Base-by-base conservation (phyloP, 2,888 invertebrate species). In the Agonopterix arenella region DNA sequence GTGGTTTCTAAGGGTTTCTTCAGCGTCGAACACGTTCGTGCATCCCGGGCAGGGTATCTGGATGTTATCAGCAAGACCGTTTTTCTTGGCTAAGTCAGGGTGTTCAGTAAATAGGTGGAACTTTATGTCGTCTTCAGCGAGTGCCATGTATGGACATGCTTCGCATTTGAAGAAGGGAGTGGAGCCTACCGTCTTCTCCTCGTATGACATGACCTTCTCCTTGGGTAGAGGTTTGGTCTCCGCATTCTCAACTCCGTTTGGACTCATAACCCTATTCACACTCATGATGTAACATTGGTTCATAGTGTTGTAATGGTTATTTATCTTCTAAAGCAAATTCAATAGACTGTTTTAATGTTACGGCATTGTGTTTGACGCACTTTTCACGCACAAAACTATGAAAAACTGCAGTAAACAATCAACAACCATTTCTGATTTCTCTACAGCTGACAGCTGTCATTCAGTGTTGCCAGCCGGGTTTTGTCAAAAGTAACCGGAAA, bases 21-120 rank as follows among this genome's bases (percentile, higher is more conserved):
- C 90, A 8, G 91, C 90, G 61, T 91, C 92, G 65, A 94, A 94
- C 2, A 91, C 75, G 66, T 93, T 93, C 1, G 88, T 73, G 66
- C 94, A 94, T 8, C 93, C 94, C 10, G 93, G 93, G 62, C 94
- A 94, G 56, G 85, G 85, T 7, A 93, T 83, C 53, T 90, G 89
- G 49, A 89, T 80, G 58, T 90, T 82, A 62, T 91, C 90, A 16
- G 86, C 84, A 1, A 89, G 74, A 28, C 90, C 89, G 64, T 91
- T 91, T 47, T 77, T 90, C 63, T 85, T 90, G 9, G 91, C 82
- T 9, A 85, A 64, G 2, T 82, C 82, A 1, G 85, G 84, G 56
- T 91, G 90, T 2, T 74, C 76, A 4, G 84, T 84, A 56, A 89
- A 86, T 45, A 91, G 65, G 59, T 91, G 91, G 59, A 88, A 86